These are phyloP conservation scores for Deilephila porcellus DNA, from an alignment of 2,888 invertebrate species.

Conservation along the genomic window DNA sequence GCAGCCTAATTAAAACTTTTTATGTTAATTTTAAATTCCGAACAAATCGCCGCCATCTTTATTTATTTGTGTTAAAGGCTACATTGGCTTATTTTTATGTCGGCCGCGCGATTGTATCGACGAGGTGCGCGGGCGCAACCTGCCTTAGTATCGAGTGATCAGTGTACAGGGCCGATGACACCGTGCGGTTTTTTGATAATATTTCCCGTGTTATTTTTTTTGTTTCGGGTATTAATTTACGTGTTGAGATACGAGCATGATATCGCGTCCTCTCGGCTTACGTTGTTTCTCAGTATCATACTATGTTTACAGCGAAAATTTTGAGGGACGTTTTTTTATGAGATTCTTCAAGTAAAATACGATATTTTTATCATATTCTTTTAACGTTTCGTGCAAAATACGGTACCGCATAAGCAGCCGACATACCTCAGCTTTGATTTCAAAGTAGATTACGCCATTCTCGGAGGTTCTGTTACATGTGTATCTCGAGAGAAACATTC, in stretches of 20 bases:
- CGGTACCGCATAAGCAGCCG: slow-evolving; percentile 14
- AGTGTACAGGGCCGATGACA: slow-evolving; percentile 58
- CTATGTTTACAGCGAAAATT: slow-evolving; percentile 20
- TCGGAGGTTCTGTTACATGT: slow-evolving; percentile 7
- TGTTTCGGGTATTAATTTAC: slow-evolving; percentile 60
- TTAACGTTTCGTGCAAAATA: slow-evolving; percentile 20
- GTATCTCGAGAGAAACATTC: slow-evolving; percentile 13
- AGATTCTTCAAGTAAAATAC: slow-evolving; percentile 23
- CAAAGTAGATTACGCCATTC: slow-evolving; percentile 18
- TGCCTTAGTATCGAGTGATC: slow-evolving; percentile 52
- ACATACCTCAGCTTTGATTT: slow-evolving; percentile 13
- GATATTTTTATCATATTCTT: slow-evolving; percentile 22
- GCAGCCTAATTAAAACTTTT: slow-evolving; percentile 31
- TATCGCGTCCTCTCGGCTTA: slow-evolving; percentile 37
- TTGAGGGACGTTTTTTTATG: slow-evolving; percentile 24
- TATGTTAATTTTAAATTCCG: slow-evolving; percentile 30
- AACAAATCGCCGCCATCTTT: slow-evolving; percentile 31
- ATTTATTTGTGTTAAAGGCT: slow-evolving; percentile 29
- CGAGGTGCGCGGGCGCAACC: slow-evolving; percentile 30
- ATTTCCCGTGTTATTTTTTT: slow-evolving; percentile 43
- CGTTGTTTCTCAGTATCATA: slow-evolving; percentile 23
- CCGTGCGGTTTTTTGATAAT: slow-evolving; percentile 58
- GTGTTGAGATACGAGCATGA: slow-evolving; percentile 55
- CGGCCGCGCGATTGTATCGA: slow-evolving; percentile 48
- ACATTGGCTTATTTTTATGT: slow-evolving; percentile 26